Evolutionary conservation across 2,113 vertebrate genomes (phyloP).

Genomic region (Prochilodus magdalenae): DNA sequence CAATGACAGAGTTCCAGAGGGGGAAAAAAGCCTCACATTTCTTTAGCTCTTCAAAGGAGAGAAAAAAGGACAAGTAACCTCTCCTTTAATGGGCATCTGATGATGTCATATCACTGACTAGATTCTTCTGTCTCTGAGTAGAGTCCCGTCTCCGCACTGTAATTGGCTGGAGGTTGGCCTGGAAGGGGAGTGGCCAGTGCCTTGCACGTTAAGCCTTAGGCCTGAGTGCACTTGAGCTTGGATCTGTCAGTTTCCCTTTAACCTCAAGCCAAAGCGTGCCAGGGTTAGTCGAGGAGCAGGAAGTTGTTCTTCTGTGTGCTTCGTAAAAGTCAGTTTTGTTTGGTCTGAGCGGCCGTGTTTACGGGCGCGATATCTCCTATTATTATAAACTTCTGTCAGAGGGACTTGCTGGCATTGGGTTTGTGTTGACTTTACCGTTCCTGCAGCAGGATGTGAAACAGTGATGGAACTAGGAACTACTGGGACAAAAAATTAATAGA

Average conservation of each 20-base stretch:
- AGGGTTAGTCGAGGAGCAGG: not conserved
- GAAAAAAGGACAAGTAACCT: slow-evolving; percentile 66
- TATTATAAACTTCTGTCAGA: not conserved
- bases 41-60: slow-evolving; percentile 55
- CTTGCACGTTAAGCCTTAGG: slow-evolving; percentile 73
- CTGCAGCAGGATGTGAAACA: not conserved
- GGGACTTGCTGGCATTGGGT: not conserved
- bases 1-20: slow-evolving; percentile 51
- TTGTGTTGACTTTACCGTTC: not conserved
- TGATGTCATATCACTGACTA: slow-evolving; percentile 79
- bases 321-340: not conserved
- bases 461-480: too few relatives aligned
- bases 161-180: slow-evolving; percentile 67
- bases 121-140: slow-evolving; percentile 77
- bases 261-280: slow-evolving; percentile 5
- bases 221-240: slow-evolving; percentile 60
- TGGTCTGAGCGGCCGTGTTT: not conserved
- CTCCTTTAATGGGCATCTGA: slow-evolving; percentile 76
- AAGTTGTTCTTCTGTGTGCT: not conserved
- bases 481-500: too few relatives aligned
- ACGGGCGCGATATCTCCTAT: not conserved
- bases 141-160: slow-evolving; percentile 66
- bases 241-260: slow-evolving; percentile 47
- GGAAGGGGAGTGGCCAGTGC: slow-evolving; percentile 57
- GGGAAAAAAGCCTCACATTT: slow-evolving; percentile 55